These are phyloP conservation scores for Papilio gigon DNA, from an alignment of 2,888 invertebrate genomes.

Conservation along the genomic window DNA sequence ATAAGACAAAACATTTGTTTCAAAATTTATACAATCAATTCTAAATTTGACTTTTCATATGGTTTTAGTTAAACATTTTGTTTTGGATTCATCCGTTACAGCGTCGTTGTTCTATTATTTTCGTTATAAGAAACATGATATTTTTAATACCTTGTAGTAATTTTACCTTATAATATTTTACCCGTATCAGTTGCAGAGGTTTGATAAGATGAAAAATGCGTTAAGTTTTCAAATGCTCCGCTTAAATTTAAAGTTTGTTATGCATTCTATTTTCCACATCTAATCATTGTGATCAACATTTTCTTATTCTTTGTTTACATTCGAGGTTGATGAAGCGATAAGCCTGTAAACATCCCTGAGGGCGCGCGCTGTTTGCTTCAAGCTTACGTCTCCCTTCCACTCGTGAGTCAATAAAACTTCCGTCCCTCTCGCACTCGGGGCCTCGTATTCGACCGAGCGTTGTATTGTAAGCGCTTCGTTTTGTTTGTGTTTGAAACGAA, in stretches of 20 bases:
- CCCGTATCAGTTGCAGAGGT: no score
- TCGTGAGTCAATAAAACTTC: constrained; percentile 18
- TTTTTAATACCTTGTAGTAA: no score
- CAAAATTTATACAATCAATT: not conserved
- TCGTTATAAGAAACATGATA: no score
- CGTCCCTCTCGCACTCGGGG: constrained; percentile 6
- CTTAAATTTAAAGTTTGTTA: not conserved
- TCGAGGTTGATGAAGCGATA: constrained; percentile 11
- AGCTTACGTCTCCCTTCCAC: constrained; percentile 10
- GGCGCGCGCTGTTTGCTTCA: constrained; percentile 15
- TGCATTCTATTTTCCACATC: not conserved
- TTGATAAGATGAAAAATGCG: no score
- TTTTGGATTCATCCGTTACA: not conserved
- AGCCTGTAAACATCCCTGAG: constrained; percentile 8
- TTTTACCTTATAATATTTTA: no score
- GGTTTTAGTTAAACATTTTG: not conserved
- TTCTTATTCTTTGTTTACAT: constrained; percentile 14
- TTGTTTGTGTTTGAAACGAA: constrained; percentile 15
- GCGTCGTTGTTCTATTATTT: no score
- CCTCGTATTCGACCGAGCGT: constrained; percentile 9
- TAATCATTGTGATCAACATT: not conserved
- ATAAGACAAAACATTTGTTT: not conserved
- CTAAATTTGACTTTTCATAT: not conserved
- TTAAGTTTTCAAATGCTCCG: not conserved
- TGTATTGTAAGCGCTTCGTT: constrained; percentile 18